phyloP scores from a whole-genome alignment of 2,113 vertebrate genomes.

The Morphnarchus princeps region DNA sequence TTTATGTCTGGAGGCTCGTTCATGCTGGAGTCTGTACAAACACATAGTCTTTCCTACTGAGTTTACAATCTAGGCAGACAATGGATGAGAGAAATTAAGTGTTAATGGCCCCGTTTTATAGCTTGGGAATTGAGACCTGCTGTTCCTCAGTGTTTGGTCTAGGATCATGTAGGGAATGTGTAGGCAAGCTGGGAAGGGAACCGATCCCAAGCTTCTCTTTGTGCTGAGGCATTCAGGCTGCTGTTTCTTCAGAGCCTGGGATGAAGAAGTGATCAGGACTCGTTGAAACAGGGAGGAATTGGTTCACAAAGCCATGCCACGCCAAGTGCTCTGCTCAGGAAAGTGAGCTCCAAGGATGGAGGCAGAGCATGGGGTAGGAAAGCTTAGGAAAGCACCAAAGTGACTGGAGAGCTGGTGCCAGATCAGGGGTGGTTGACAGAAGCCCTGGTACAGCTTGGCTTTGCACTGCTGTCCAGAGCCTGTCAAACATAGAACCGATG shows the following conservation, averaged over 20 bases:
- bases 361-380: background rate
- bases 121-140: background rate
- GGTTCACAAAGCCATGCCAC: background rate
- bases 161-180: background rate
- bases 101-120: background rate
- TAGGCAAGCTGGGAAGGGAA: background rate
- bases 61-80: background rate
- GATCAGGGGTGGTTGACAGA: background rate
- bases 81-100: background rate
- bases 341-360: background rate
- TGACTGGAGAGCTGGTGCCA: background rate
- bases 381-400: background rate
- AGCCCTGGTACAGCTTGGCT: background rate
- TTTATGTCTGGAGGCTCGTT: background rate
- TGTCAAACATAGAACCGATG: background rate
- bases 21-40: background rate
- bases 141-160: background rate
- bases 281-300: background rate
- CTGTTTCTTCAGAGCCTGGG: background rate
- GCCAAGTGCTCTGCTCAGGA: background rate
- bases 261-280: background rate
- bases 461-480: background rate
- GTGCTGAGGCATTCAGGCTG: background rate
- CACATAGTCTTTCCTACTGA: background rate
- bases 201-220: background rate